Conservation (phyloP, 1,140 invertebrate genomes). For the Cyrtorhinus lividipennis region DNA sequence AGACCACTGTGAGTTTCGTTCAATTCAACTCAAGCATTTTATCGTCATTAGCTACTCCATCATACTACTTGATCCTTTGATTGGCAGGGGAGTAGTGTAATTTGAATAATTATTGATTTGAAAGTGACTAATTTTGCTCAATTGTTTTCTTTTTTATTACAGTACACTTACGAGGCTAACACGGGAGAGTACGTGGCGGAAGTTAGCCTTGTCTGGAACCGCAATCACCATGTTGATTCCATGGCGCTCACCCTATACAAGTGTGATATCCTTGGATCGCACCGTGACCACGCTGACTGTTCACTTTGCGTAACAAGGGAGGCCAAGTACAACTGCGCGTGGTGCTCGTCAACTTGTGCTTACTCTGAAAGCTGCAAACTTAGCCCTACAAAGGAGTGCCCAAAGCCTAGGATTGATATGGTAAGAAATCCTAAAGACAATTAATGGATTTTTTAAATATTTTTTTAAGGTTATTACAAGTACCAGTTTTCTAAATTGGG, state of each 20-base stretch:
- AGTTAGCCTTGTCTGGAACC: constrained; percentile 82
- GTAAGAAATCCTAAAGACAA: too few relatives aligned
- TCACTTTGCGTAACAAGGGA: constrained; percentile 82
- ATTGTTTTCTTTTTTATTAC: constrained; percentile 25
- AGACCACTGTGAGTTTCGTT: constrained; percentile 47
- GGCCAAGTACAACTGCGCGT: constrained; percentile 75
- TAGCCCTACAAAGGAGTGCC: constrained; percentile 63
- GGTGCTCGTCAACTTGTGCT: constrained; percentile 77
- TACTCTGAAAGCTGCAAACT: constrained; percentile 67
- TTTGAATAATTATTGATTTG: not conserved
- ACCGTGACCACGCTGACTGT: constrained; percentile 82
- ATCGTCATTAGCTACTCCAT: not conserved
- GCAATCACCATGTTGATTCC: constrained; percentile 80
- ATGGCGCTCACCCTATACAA: constrained; percentile 84
- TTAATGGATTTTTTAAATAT: too few relatives aligned
- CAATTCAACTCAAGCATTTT: constrained; percentile 1
- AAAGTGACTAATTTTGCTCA: too few relatives aligned
- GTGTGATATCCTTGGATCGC: constrained; percentile 82
- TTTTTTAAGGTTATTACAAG: too few relatives aligned
- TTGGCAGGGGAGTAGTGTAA: not conserved
- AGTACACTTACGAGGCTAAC: constrained; percentile 76
- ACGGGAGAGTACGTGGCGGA: constrained; percentile 74
- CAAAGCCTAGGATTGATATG: constrained; percentile 83
- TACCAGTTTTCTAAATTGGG: too few relatives aligned
- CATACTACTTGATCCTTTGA: not conserved